Base-by-base conservation (phyloP, 2,888 invertebrate genomes). In the Leptinotarsa rubiginosa region DNA sequence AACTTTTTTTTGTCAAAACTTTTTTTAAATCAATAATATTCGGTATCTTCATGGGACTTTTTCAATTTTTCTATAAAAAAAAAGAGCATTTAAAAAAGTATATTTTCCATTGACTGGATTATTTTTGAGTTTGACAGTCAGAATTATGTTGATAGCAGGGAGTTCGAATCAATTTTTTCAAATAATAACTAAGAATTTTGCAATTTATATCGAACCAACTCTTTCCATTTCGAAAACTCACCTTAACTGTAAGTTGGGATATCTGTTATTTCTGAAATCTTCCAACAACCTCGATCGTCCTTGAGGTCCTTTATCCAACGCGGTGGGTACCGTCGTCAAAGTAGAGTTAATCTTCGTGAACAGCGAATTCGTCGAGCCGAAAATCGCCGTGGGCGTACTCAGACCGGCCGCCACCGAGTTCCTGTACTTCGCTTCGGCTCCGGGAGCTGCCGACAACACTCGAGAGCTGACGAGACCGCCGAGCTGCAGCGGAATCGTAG, bases 231-330 rank as follows among this genome's bases (percentile, higher is more conserved):
- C 4, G 25, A 69, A 20, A 49, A 66, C 70, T 74, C 77, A 86
- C 86, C 86, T 93, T 82, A 99, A 90, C 87, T 95, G 95, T 84
- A 96, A 90, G 89, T 94, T 95, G 78, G 96, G 95, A 89, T 94
- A 96, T 85, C 96, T 92, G 88, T 95, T 95, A 89, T 94, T 95
- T 86, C 96, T 92, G 90, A 98, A 99, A 89, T 99, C 99, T 88
- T 99, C 99, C 70, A 99, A 91, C 72, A 99, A 90, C 65, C 97
- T 93, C 82, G 97, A 97, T 82, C 98, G 92, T 69, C 95, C 95
- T 78, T 92, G 91, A 56, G 91, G 90, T 25, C 87, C 87, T 82
- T 89, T 89, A 76, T 89, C 88, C 52, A 87, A 76, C 31, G 85
- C 81, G 73, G 83, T 85, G 20, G 85, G 85, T 49, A 85, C 85